Evolutionary conservation across 2,888 invertebrate species (phyloP), one percentile per base, ranked within the genome.

Genomic region (Drosophila conformis): DNA sequence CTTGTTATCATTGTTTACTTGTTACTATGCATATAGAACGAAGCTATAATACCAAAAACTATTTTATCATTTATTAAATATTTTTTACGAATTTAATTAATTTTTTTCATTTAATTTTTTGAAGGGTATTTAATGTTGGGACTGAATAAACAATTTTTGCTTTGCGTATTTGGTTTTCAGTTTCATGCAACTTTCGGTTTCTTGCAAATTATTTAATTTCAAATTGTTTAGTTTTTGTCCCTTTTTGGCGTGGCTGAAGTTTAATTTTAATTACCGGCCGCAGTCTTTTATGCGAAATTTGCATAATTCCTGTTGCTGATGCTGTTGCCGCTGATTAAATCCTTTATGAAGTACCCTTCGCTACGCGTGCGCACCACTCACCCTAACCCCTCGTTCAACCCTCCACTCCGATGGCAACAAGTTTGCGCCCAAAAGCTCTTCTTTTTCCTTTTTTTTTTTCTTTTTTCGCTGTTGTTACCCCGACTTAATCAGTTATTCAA

Each of bases 401-500:
- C 29, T n/a, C 21, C 27, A 11, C 21, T 15, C n/a, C 25, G 13
- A 33, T 25, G 69, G 75, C 83, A 85, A 85, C 83, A 85, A 82
- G 80, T 84, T 84, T 68, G 48, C 53, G 27, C 58, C 42, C 48
- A 56, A 66, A 61, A 79, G 79, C 76, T 67, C 27, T 46, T 46
- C 4, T 21, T 46, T 21, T 46, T 11, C 10, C 54, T 67, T 29
- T 40, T 13, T 25, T 33, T 33, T 25, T 33, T 33, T 11, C 4
- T 1, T 59, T 67, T 33, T 40, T 13, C 13, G 10, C 56, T 60
- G 46, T 51, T 62, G 62, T 56, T 73, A 42, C 57, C 57, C 46
- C 56, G 31, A 58, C 68, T 62, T 87, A 87, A 87, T 87, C 87
- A 74, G 81, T 86, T 78, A 84, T 81, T 84, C 87, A 87, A 87